Conservation (phyloP, 92 coral and sea anemone species). For the Galaxea fascicularis region DNA sequence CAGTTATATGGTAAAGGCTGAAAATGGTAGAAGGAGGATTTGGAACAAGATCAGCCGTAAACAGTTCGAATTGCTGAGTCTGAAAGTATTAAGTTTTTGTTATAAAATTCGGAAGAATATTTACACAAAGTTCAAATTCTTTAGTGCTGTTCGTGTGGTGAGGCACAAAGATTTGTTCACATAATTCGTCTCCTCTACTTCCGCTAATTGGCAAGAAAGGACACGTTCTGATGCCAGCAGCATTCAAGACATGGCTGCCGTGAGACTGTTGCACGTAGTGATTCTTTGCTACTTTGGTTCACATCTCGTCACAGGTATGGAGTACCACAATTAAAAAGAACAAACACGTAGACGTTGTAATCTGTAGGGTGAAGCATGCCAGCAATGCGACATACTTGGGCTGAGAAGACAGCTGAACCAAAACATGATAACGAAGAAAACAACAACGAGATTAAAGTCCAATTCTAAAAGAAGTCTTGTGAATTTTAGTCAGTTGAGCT, state of each 20-base stretch:
- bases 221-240: not conserved
- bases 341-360: too few species aligned
- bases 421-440: not conserved
- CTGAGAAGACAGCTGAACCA: not conserved
- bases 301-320: conserved; percentile 23
- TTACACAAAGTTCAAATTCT: too few species aligned
- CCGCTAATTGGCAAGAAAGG: conserved; percentile 8
- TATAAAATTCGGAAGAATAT: too few species aligned
- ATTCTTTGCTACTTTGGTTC: not conserved
- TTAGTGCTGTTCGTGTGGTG: not conserved
- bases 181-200: not conserved
- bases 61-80: too few species aligned
- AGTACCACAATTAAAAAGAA: not conserved
- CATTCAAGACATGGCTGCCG: not conserved
- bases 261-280: not conserved
- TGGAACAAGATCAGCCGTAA: too few species aligned
- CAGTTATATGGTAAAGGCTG: too few species aligned
- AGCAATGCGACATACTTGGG: not conserved
- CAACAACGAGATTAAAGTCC: not conserved
- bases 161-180: not conserved
- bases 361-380: not conserved
- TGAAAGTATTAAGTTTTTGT: too few species aligned
- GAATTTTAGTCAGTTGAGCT: too few species aligned
- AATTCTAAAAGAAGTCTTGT: too few species aligned
- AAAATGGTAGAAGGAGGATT: too few species aligned